These are phyloP conservation scores for Nasalis larvatus DNA, from an alignment of 2,113 vertebrate species.

Conservation along the genomic window DNA sequence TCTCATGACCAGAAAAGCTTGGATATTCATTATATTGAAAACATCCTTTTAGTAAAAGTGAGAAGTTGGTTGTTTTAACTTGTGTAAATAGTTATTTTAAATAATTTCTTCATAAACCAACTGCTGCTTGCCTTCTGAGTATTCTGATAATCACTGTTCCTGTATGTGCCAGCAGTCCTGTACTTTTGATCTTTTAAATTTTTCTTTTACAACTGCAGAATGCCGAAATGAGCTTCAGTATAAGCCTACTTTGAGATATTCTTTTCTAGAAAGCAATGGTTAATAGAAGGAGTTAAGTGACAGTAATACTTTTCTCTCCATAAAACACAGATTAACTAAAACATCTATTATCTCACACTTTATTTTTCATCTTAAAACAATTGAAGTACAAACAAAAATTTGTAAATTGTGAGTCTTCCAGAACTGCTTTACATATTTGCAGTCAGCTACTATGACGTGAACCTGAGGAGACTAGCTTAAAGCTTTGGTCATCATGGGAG, in stretches of 20 bases:
- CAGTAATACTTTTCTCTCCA: background rate
- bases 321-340: background rate
- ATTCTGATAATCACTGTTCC: background rate
- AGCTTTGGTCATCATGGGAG: background rate
- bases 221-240: background rate
- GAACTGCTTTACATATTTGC: background rate
- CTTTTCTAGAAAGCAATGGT: slow-evolving; percentile 10
- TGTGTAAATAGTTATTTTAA: slow-evolving; percentile 56
- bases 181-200: background rate
- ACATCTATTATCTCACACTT: background rate
- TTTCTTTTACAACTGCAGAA: background rate
- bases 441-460: background rate
- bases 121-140: background rate
- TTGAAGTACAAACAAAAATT: slow-evolving; percentile 1
- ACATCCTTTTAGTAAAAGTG: slow-evolving; percentile 59
- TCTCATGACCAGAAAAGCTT: slow-evolving; percentile 59
- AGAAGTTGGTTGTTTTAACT: slow-evolving; percentile 62
- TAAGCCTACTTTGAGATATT: background rate
- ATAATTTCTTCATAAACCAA: slow-evolving; percentile 50
- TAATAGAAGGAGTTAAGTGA: slow-evolving; percentile 9
- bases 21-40: slow-evolving; percentile 69
- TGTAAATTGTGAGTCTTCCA: background rate
- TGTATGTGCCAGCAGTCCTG: background rate
- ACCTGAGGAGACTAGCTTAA: background rate
- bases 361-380: slow-evolving; percentile 38